Evolutionary conservation across 2,888 invertebrate species (phyloP).

Genomic region (Eueremaeus valkanovi): DNA sequence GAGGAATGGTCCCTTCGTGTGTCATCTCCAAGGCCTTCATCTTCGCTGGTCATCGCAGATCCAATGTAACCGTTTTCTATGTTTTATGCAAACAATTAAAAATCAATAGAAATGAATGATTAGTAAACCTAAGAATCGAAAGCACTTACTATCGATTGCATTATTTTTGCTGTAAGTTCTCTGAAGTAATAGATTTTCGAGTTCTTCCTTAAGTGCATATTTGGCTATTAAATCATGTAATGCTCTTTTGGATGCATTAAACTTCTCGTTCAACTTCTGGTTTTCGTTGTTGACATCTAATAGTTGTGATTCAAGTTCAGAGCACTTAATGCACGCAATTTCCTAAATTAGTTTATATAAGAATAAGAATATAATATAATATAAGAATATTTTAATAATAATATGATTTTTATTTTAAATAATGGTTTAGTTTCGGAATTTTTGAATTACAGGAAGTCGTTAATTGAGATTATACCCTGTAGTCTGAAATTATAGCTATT

Average conservation of each 20-base stretch:
- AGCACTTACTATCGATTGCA: neutral
- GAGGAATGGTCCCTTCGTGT: slow-evolving; percentile 44
- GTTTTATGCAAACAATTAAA: neutral
- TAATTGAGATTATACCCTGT: neutral
- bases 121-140: neutral
- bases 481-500: no score
- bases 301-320: slow-evolving; percentile 22
- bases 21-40: slow-evolving; percentile 46
- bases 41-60: slow-evolving; percentile 43
- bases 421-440: neutral
- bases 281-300: slow-evolving; percentile 16
- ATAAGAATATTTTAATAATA: neutral
- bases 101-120: neutral
- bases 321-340: slow-evolving; percentile 23
- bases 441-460: neutral
- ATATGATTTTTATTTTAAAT: neutral
- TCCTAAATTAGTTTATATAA: slow-evolving; percentile 11
- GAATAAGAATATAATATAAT: neutral
- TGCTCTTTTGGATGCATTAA: slow-evolving; percentile 17
- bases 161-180: slow-evolving; percentile 13
- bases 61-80: neutral
- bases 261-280: slow-evolving; percentile 24
- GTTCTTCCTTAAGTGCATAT: slow-evolving; percentile 17
- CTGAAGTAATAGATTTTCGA: slow-evolving; percentile 12
- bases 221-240: slow-evolving; percentile 18